Evolutionary conservation across 2,113 vertebrate genomes (phyloP).

Genomic region (Heliornis fulica): DNA sequence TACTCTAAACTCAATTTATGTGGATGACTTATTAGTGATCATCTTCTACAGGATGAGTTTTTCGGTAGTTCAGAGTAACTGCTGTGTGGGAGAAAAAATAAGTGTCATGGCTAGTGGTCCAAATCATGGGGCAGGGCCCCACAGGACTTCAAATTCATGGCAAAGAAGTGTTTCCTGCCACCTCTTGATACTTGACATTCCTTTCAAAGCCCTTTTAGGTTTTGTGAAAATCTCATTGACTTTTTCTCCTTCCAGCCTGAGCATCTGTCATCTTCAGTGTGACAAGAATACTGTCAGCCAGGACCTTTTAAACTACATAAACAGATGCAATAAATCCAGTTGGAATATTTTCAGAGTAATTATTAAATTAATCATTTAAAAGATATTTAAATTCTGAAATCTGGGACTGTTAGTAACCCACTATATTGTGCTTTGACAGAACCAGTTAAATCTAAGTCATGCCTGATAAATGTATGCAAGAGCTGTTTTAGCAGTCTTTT

Average conservation of each 20-base stretch:
- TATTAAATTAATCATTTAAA: slow-evolving; percentile 8
- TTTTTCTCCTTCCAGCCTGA: neutral
- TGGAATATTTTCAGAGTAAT: slow-evolving; percentile 3
- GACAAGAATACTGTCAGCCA: neutral
- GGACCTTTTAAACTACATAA: neutral
- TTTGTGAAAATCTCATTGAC: slow-evolving; percentile 10
- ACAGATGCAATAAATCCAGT: neutral
- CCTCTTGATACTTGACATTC: neutral
- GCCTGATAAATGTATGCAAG: neutral
- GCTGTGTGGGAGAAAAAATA: neutral
- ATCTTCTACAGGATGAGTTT: neutral
- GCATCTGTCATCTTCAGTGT: neutral
- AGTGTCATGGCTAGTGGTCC: neutral
- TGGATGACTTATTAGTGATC: neutral
- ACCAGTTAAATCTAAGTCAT: neutral
- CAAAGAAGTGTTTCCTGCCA: neutral
- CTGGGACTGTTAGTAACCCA: neutral
- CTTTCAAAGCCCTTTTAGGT: neutral
- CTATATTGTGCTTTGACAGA: neutral
- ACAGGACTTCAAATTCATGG: neutral
- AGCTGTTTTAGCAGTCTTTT: neutral
- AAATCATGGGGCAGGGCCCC: neutral
- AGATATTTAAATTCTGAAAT: slow-evolving; percentile 12
- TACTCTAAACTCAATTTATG: neutral
- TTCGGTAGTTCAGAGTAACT: neutral